Evolutionary conservation across 2,113 vertebrate species (phyloP).

Genomic region (Pseudopipra pipra): DNA sequence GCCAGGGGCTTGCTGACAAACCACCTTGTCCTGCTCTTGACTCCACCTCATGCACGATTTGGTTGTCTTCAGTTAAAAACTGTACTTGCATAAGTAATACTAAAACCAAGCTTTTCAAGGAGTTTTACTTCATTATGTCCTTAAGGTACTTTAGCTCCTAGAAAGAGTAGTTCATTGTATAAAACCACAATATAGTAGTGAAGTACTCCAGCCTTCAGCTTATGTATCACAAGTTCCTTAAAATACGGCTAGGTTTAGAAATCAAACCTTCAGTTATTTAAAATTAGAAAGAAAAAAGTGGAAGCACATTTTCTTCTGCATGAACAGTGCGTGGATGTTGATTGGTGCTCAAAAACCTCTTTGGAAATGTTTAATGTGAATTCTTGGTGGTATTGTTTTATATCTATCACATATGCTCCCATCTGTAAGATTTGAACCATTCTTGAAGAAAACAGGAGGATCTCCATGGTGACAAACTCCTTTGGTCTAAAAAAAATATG

Average conservation of each 20-base stretch:
- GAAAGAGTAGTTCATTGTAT: background rate
- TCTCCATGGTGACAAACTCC: constrained; percentile 72
- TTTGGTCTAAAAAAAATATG: background rate
- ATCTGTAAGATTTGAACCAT: constrained; percentile 53
- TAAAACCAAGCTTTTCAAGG: background rate
- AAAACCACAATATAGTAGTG: background rate
- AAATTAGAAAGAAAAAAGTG: background rate
- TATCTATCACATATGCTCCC: constrained; percentile 62
- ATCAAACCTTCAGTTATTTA: background rate
- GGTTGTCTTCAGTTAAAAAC: background rate
- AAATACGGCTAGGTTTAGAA: background rate
- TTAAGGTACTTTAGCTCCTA: background rate
- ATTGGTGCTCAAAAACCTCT: background rate
- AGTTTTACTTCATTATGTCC: background rate
- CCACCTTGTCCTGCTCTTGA: background rate
- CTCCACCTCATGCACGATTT: background rate
- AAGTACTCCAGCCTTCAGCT: background rate
- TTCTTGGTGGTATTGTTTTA: constrained; percentile 33
- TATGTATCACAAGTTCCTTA: background rate
- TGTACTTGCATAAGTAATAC: background rate
- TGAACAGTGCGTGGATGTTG: background rate
- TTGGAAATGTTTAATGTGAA: constrained; percentile 11
- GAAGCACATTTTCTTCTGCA: background rate
- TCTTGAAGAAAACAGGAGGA: constrained; percentile 43
- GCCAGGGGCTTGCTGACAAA: background rate